phyloP scores from a whole-genome alignment of 2,888 invertebrate genomes.

The Kuschelorhynchus macadamiae region DNA sequence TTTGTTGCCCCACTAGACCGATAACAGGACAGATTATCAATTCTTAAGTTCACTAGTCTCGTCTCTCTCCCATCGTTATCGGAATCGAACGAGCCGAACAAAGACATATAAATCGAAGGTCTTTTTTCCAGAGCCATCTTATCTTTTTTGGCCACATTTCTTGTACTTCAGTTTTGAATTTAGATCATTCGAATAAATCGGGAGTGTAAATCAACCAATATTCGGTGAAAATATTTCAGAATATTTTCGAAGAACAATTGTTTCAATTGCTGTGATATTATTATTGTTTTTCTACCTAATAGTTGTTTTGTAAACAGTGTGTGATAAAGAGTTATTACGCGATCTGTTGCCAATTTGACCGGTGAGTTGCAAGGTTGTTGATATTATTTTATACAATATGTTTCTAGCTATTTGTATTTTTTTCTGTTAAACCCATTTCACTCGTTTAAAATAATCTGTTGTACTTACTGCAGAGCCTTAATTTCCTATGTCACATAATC shows the following conservation, averaged over 20 bases:
- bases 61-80: conserved; percentile 19
- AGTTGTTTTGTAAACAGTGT: too few relatives aligned
- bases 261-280: conserved; percentile 16
- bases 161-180: conserved; percentile 43
- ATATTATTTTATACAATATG: too few relatives aligned
- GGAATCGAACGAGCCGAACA: too few relatives aligned
- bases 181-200: conserved; percentile 17
- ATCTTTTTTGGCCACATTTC: conserved; percentile 40
- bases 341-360: too few relatives aligned
- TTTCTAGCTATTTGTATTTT: too few relatives aligned
- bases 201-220: conserved; percentile 1
- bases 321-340: too few relatives aligned
- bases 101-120: background rate
- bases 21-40: conserved; percentile 30
- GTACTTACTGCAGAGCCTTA: too few relatives aligned
- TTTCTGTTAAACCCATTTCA: too few relatives aligned
- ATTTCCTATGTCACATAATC: too few relatives aligned
- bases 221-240: background rate
- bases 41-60: conserved; percentile 15
- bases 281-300: conserved; percentile 14
- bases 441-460: too few relatives aligned
- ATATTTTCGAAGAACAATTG: conserved; percentile 4
- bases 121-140: conserved; percentile 33
- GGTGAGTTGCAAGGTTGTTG: too few relatives aligned
- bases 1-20: conserved; percentile 57